Evolutionary conservation across 2,113 vertebrate species (phyloP), one percentile per base, ranked within the genome.

Genomic region (Euleptes europaea): DNA sequence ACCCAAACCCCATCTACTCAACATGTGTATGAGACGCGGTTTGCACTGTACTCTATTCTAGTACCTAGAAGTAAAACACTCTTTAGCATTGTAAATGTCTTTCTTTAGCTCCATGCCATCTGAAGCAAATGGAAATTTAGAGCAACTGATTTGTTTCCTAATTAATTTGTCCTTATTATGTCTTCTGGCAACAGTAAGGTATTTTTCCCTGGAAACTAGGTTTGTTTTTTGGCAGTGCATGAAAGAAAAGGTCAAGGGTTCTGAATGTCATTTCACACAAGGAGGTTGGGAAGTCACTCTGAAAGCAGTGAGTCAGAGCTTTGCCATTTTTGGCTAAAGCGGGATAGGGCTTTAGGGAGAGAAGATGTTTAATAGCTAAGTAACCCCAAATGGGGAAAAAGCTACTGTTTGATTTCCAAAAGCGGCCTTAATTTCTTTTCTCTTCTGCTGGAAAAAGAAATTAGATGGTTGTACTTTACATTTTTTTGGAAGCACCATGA

Each of bases 81-180:
- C 31, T 21, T 83, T 26, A 83, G 17, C 69, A 88, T 92, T 90
- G 85, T 88, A 44, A 72, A 84, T 87, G 72, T 87, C 80, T 28
- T 86, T 28, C 35, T 87, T 90, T 73, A 92, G 78, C 28, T 70
- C 13, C 33, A 80, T 26, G 74, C 11, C 65, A 47, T 73, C 65
- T 90, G 31, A 42, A 86, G 71, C 63, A 84, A 93, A 90, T 0
- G 88, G 82, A 66, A 90, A 86, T 49, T 63, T 74, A 63, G 84
- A 90, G 63, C 21, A 90, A 91, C 4, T 10, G 10, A 84, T 83
- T 83, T 85, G 40, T 54, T 95, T 95, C 88, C 80, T 91, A 94
- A 94, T 91, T 92, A 92, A 89, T 86, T 92, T 89, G 26, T 86
- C 63, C 60, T 91, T 93, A 95, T 89, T 65, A 90, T 86, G 73